Evolutionary conservation across 2,113 vertebrate genomes (phyloP).

Genomic region (Lophochroa leadbeateri): DNA sequence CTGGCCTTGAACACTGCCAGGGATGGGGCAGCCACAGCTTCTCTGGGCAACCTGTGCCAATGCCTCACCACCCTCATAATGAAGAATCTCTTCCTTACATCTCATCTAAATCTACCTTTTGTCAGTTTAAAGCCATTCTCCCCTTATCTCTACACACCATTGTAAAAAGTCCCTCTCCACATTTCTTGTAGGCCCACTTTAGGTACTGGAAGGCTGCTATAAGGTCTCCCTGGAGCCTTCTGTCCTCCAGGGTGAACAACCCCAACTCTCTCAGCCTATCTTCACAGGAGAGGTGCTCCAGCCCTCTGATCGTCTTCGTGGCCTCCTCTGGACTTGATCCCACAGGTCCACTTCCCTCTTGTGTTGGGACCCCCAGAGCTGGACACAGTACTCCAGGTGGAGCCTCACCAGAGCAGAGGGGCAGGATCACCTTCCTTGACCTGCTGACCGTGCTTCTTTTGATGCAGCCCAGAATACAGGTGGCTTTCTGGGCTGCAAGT

Average conservation of each 20-base stretch:
- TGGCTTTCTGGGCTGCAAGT: not conserved
- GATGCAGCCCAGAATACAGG: not conserved
- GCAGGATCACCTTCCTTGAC: not conserved
- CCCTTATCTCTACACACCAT: not conserved
- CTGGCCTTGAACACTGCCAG: not conserved
- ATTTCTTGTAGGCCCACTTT: not conserved
- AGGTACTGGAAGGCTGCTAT: not conserved
- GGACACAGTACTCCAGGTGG: not conserved
- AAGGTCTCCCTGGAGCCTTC: not conserved
- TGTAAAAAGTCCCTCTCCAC: not conserved
- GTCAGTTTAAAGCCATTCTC: not conserved
- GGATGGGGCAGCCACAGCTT: not conserved
- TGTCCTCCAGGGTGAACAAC: not conserved
- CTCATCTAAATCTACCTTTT: not conserved
- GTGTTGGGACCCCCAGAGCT: not conserved
- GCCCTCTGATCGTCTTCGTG: not conserved
- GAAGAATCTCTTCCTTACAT: not conserved
- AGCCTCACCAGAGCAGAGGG: not conserved
- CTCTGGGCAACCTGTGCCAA: not conserved
- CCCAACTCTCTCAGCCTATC: not conserved
- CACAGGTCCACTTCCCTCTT: not conserved
- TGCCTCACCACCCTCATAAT: not conserved
- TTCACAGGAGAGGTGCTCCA: not conserved
- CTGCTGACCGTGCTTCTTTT: not conserved
- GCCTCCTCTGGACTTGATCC: not conserved